phyloP scores from a whole-genome alignment of 2,888 invertebrate genomes.

The Cephus runcator region DNA sequence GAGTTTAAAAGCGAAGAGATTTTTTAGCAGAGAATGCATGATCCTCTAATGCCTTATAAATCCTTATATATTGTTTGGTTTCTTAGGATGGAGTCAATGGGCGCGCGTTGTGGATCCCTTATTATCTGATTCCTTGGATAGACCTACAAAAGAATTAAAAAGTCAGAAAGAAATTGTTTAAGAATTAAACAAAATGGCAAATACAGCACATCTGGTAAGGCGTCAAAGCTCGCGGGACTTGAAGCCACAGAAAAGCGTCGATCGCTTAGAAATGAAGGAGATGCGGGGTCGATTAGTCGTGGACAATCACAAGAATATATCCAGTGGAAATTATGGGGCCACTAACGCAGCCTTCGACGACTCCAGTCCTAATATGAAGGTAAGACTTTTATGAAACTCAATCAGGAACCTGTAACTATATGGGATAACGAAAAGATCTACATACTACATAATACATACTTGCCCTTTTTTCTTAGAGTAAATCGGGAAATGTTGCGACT shows the following conservation, averaged over 20 bases:
- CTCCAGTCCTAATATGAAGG: conserved; percentile 69
- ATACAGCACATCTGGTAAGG: conserved; percentile 88
- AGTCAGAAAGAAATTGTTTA: conserved; percentile 15
- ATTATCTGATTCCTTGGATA: background rate
- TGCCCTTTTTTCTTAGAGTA: background rate
- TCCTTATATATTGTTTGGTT: background rate
- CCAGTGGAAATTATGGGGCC: conserved; percentile 81
- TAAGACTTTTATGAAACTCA: conserved; percentile 37
- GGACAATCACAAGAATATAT: conserved; percentile 72
- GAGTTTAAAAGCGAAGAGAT: background rate
- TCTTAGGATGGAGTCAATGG: conserved; percentile 56
- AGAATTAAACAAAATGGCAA: conserved; percentile 75
- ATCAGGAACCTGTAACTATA: background rate
- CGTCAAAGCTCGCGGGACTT: conserved; percentile 90
- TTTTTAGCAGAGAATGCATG: background rate
- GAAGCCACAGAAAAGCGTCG: conserved; percentile 81
- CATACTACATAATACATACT: background rate
- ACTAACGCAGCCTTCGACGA: conserved; percentile 86
- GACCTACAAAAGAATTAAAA: background rate
- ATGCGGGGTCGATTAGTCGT: conserved; percentile 82
- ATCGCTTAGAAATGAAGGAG: conserved; percentile 88
- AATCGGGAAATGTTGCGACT: background rate
- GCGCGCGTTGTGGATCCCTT: conserved; percentile 31
- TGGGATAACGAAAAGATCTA: background rate
- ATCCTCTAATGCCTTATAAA: background rate